Evolutionary conservation across 2,113 vertebrate genomes (phyloP).

Genomic region (Myrmophylax atrothorax): DNA sequence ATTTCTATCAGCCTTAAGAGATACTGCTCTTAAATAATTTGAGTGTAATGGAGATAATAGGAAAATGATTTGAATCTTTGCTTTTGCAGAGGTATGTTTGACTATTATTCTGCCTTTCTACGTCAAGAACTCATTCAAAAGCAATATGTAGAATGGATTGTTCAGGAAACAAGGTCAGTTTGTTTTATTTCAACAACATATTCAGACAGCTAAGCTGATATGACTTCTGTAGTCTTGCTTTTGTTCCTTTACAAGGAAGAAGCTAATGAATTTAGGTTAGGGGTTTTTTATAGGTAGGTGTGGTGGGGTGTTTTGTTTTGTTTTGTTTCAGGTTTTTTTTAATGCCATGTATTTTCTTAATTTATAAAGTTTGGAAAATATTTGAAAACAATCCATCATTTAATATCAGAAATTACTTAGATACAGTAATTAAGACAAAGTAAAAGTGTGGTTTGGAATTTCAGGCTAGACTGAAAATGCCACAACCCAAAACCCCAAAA

Average conservation of each 20-base stretch:
- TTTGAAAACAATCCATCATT: background rate
- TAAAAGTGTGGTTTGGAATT: background rate
- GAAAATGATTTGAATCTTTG: background rate
- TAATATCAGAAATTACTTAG: background rate
- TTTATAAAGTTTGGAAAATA: background rate
- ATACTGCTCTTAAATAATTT: slow-evolving; percentile 34
- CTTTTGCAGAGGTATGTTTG: slow-evolving; percentile 9
- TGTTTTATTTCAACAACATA: slow-evolving; percentile 2
- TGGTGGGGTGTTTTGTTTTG: no score
- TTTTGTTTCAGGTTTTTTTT: background rate
- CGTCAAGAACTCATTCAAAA: background rate
- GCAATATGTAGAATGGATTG: background rate
- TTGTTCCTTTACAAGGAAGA: background rate
- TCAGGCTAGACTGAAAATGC: background rate
- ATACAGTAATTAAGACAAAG: background rate
- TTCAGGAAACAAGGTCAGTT: background rate
- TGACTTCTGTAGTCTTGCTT: background rate
- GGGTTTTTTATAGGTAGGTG: background rate
- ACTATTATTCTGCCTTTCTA: slow-evolving; percentile 1
- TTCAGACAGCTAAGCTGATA: background rate
- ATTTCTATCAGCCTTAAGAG: slow-evolving; percentile 15
- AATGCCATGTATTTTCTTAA: background rate
- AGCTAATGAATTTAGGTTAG: background rate
- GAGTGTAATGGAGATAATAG: slow-evolving; percentile 8
- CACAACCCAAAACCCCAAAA: background rate